Conservation (phyloP, 2,113 vertebrate species). For the Ciconia maguari region DNA sequence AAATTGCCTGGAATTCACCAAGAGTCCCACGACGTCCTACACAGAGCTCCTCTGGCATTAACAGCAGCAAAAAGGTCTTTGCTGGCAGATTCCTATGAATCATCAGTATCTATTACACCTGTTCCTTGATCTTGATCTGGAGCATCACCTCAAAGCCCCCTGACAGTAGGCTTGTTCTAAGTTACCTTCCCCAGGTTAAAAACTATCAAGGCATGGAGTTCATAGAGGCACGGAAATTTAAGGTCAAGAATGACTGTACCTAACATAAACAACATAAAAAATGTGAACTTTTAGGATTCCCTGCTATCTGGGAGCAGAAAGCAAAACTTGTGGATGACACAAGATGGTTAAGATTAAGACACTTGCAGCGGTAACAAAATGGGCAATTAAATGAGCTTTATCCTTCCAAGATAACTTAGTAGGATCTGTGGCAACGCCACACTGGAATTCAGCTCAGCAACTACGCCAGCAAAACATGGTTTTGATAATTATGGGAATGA, state of each 20-base stretch:
- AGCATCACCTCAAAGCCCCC: background rate
- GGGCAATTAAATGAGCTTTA: background rate
- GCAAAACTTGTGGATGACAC: background rate
- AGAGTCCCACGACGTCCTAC: background rate
- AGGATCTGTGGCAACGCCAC: background rate
- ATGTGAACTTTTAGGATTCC: background rate
- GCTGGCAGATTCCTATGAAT: background rate
- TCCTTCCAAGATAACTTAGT: background rate
- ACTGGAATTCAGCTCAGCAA: background rate
- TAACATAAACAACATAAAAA: background rate
- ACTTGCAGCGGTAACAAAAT: background rate
- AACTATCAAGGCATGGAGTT: background rate
- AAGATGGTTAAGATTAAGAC: background rate
- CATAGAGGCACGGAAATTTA: background rate
- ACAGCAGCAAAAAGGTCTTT: background rate
- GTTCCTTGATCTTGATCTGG: background rate
- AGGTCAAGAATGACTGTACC: background rate
- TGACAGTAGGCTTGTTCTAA: background rate
- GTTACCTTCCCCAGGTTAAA: background rate
- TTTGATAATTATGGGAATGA: background rate
- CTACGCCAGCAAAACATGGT: background rate
- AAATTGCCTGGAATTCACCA: background rate
- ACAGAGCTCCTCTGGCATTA: background rate
- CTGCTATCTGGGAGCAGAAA: background rate
- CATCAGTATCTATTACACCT: accelerated